Percentiles rank a stretch among this genome's conserved stretches.
Evolutionary conservation across 1,140 invertebrate species (phyloP).

Genomic region (Brachionus calyciflorus): DNA sequence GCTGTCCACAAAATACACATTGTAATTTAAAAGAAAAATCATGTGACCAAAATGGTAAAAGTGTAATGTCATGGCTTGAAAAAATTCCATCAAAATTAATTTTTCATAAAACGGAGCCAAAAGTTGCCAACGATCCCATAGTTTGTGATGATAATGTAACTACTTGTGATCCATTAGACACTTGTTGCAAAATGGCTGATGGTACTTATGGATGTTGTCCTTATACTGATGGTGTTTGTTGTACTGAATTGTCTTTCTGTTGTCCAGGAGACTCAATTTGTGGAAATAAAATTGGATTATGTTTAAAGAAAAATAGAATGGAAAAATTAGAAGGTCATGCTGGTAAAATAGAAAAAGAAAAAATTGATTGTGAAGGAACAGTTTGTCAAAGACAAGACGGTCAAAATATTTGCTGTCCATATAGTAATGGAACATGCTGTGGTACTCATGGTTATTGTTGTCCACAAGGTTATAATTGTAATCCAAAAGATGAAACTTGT

Average conservation of each 20-base stretch:
- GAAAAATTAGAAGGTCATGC: background rate
- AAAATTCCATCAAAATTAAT: conserved; percentile 42
- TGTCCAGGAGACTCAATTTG: conserved; percentile 7
- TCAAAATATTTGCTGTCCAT: conserved; percentile 24
- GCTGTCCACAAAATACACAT: conserved; percentile 15
- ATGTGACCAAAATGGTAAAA: background rate
- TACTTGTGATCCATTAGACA: conserved; percentile 34
- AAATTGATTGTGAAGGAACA: conserved; percentile 1
- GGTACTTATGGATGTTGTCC: conserved; percentile 51
- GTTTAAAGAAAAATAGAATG: background rate
- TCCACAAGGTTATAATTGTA: conserved; percentile 40
- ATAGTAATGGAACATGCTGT: conserved; percentile 44
- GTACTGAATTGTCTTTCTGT: conserved; percentile 41
- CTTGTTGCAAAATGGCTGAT: conserved; percentile 44
- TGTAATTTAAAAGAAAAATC: conserved; percentile 40
- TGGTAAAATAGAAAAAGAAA: background rate
- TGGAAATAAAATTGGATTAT: background rate
- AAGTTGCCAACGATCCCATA: background rate
- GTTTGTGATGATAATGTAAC: conserved; percentile 27
- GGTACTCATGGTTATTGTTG: conserved; percentile 35
- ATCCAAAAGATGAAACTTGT: conserved; percentile 35
- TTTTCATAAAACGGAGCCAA: background rate
- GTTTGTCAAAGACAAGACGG: background rate
- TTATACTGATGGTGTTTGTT: conserved; percentile 54
- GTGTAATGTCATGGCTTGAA: conserved; percentile 20